Evolutionary conservation across 2,797 vertebrate genomes (phyloP).

Genomic region (Ciconia nigra): DNA sequence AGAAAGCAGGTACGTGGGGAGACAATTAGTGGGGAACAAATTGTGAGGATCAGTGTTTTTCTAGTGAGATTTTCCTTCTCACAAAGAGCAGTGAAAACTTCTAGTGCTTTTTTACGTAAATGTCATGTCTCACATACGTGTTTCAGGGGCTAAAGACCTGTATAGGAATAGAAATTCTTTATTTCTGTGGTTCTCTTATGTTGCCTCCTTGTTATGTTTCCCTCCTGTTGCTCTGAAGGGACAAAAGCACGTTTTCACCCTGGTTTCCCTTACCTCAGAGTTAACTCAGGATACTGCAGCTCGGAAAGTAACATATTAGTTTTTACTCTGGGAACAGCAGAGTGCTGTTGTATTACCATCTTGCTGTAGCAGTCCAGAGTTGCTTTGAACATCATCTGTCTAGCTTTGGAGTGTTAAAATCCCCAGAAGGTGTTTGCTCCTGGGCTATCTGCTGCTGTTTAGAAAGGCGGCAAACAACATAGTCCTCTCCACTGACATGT

Average conservation of each 20-base stretch:
- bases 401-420: neutral
- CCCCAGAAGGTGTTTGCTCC: neutral
- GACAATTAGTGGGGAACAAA: neutral
- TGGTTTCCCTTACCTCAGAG: neutral
- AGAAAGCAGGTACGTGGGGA: neutral
- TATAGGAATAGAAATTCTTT: neutral
- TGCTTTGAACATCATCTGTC: neutral
- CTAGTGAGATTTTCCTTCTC: neutral
- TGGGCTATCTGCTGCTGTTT: neutral
- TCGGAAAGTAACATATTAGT: neutral
- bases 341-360: neutral
- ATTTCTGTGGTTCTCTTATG: neutral
- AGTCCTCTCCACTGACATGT: neutral
- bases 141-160: neutral
- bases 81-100: neutral
- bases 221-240: neutral
- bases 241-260: neutral
- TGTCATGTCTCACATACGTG: neutral
- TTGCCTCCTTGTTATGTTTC: neutral
- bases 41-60: neutral
- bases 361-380: neutral
- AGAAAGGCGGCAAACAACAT: neutral
- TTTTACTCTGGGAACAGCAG: neutral
- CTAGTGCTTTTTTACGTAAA: neutral
- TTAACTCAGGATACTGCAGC: neutral